Evolutionary conservation across 2,113 vertebrate species (phyloP), one percentile per base, ranked within the genome.

Genomic region (Aptenodytes forsteri): DNA sequence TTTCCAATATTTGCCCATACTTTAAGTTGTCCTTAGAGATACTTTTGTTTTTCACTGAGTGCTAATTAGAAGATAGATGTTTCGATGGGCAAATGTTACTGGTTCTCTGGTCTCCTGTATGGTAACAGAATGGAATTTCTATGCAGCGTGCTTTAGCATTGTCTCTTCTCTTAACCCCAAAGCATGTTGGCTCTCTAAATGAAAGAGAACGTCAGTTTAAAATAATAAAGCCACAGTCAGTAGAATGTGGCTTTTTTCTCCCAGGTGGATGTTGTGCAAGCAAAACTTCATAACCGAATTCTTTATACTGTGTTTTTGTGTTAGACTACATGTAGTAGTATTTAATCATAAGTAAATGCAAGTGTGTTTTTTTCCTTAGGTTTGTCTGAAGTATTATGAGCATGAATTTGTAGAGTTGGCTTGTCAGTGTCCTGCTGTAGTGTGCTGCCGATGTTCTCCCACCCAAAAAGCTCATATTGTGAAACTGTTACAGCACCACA

Each of bases 381-480:
- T 99, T 87, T 99, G 99, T 81, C 96, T 99, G 89, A 98, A 98
- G 71, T 99, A 99, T 96, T 99, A 99, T 4, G 99, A 99, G 95
- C 99, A 99, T 15, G 99, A 99, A 96, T 98, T 99, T 71, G 99
- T 99, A 91, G 99, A 99, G 97, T 81, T 99, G 98, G 99, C 99
- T 1, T 99, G 99, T 96, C 99, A 99, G 97, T 99, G 99, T 89
- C 99, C 99, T 0, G 99, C 99, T 0, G 99, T 99, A 47, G 99
- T 99, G 47, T 99, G 99, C 98, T 99, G 99, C 70, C 99, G 99
- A 86, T 99, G 99, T 94, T 99, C 99, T 5, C 99, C 99, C 22
- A 99, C 99, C 0, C 99, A 99, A 97, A 99, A 99, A 96, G 99
- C 99, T 58, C 99, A 98, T 90, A 99, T 99, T 16, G 99, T 99